Percentiles rank a stretch among this genome's conserved stretches.
phyloP scores from a whole-genome alignment of 2,113 vertebrate genomes.

The Hemicordylus capensis region DNA sequence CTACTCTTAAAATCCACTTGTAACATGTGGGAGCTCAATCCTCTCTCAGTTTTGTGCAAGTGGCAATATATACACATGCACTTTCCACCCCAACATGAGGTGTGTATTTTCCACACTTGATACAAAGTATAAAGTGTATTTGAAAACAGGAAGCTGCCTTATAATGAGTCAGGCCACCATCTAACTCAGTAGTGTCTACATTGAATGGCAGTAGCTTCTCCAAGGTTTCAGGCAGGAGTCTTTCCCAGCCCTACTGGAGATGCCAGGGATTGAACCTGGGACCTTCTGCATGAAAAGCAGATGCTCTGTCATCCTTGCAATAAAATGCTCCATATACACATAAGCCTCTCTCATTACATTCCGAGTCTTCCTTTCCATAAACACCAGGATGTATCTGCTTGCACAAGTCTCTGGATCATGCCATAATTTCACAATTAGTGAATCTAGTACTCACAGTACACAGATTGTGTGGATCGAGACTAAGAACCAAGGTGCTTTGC shows the following conservation, averaged over 20 bases:
- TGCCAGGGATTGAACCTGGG: too few relatives aligned
- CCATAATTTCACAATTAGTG: not conserved
- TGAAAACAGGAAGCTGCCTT: not conserved
- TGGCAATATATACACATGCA: not conserved
- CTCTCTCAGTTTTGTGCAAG: not conserved
- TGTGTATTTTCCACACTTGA: not conserved
- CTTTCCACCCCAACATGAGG: not conserved
- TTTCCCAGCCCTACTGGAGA: too few relatives aligned
- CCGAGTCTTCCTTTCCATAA: not conserved
- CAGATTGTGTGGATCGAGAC: not conserved
- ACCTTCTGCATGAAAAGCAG: too few relatives aligned
- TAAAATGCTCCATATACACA: too few relatives aligned
- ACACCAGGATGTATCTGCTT: not conserved
- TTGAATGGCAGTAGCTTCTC: too few relatives aligned
- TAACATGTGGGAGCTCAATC: not conserved
- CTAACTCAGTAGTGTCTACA: too few relatives aligned
- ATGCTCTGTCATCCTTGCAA: too few relatives aligned
- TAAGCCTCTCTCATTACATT: too few relatives aligned
- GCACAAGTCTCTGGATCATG: not conserved
- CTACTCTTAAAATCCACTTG: too few relatives aligned
- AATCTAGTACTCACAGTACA: not conserved
- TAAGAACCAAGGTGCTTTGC: not conserved
- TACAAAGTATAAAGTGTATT: not conserved
- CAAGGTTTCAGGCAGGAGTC: too few relatives aligned
- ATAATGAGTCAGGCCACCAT: too few relatives aligned